These are phyloP conservation scores for Poecilia wingei DNA, from an alignment of 2,797 vertebrate genomes.

Conservation along the genomic window DNA sequence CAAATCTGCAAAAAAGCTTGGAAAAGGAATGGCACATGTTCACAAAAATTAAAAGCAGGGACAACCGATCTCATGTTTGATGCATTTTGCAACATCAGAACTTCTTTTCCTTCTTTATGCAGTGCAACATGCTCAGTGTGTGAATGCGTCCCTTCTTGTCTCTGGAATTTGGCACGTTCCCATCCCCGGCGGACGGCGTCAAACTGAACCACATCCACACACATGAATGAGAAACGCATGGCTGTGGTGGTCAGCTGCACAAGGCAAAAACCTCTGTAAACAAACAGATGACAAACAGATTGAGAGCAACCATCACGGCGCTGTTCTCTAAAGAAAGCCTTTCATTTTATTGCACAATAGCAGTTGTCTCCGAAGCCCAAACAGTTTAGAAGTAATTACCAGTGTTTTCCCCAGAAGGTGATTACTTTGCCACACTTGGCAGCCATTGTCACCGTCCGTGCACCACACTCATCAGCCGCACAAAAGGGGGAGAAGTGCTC, in stretches of 20 bases:
- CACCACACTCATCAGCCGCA: conserved; percentile 79
- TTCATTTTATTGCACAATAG: conserved; percentile 78
- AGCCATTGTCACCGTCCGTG: conserved; percentile 79
- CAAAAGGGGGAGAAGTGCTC: conserved; percentile 82
- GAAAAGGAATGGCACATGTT: not conserved
- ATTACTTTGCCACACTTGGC: conserved; percentile 84
- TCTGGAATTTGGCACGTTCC: not conserved
- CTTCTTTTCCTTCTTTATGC: not conserved
- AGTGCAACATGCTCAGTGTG: not conserved
- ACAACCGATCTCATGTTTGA: not conserved
- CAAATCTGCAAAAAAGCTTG: not conserved
- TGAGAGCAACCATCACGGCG: conserved; percentile 58
- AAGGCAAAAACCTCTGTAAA: conserved; percentile 60
- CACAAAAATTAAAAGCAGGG: not conserved
- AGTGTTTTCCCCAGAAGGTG: conserved; percentile 83
- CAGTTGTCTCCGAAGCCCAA: conserved; percentile 83
- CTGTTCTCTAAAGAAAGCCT: conserved; percentile 69
- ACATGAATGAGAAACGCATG: conserved; percentile 24
- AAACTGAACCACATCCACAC: conserved; percentile 14
- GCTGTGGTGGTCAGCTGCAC: conserved; percentile 68
- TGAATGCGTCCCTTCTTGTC: not conserved
- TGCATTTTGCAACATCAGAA: not conserved
- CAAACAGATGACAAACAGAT: conserved; percentile 76
- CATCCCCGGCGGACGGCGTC: not conserved
- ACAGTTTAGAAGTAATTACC: conserved; percentile 88